These are phyloP conservation scores for Sinhomidia bicolor DNA, from an alignment of 2,888 invertebrate genomes.

Conservation along the genomic window DNA sequence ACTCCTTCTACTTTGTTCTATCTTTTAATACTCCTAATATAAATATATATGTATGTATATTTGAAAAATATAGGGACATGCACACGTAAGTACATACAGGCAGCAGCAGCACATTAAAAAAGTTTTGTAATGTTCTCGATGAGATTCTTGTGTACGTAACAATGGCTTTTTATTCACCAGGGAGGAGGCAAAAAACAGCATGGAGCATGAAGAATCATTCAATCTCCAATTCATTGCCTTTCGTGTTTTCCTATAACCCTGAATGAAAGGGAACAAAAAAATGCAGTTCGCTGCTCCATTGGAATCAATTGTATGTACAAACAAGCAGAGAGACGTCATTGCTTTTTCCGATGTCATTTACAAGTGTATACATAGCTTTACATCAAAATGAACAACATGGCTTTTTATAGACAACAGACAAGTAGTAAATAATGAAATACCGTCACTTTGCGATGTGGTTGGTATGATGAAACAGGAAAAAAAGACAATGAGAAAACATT, in stretches of 20 bases:
- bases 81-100: not conserved
- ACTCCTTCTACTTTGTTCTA: no score
- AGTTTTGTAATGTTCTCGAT: slow-evolving; percentile 35
- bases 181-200: slow-evolving; percentile 50
- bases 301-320: not conserved
- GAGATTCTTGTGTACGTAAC: slow-evolving; percentile 21
- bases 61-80: no score
- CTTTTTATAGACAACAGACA: not conserved
- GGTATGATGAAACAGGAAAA: not conserved
- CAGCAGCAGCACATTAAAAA: slow-evolving; percentile 34
- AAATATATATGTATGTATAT: not conserved
- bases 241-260: no score
- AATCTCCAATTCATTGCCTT: slow-evolving; percentile 55
- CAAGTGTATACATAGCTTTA: not conserved
- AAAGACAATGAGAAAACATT: slow-evolving; percentile 14
- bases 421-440: slow-evolving; percentile 52
- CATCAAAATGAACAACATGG: slow-evolving; percentile 32
- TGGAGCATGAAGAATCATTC: slow-evolving; percentile 60
- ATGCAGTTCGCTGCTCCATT: slow-evolving; percentile 29
- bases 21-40: no score
- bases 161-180: slow-evolving; percentile 52
- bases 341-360: slow-evolving; percentile 46
- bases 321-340: not conserved
- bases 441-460: slow-evolving; percentile 21
- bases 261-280: slow-evolving; percentile 61